Conservation (phyloP, 2,113 vertebrate species). For the Otolemur garnettii region DNA sequence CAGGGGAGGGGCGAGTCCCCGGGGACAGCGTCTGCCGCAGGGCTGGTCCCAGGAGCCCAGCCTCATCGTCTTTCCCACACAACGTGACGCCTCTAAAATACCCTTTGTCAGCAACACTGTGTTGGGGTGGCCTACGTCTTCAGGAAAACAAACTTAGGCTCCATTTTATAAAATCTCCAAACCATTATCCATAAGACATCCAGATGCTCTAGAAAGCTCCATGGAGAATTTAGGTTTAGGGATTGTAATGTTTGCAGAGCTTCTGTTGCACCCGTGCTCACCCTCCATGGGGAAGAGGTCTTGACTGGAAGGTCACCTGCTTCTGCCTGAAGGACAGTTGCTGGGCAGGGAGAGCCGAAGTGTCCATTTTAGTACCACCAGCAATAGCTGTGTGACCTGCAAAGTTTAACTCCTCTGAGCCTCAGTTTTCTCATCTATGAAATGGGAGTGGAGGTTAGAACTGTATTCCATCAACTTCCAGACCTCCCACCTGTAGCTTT, state of each 20-base stretch:
- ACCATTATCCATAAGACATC: neutral
- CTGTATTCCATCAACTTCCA: neutral
- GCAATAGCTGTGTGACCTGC: fast-evolving
- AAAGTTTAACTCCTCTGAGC: neutral
- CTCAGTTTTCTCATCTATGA: neutral
- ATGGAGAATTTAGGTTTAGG: neutral
- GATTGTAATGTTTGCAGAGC: no score
- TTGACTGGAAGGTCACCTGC: no score
- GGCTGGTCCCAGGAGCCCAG: neutral
- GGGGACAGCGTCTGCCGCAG: no score
- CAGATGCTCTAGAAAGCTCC: neutral
- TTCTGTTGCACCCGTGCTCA: no score
- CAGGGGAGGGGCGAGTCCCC: neutral
- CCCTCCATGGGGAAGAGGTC: neutral
- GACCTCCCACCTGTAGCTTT: neutral
- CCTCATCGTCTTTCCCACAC: neutral
- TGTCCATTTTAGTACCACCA: neutral
- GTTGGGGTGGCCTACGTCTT: neutral
- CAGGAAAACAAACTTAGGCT: neutral
- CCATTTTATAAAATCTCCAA: neutral
- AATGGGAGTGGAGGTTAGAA: neutral
- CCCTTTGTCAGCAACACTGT: neutral
- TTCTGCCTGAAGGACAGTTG: neutral
- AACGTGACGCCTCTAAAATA: no score
- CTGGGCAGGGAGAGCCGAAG: no score